A percentile compares a stretch with the other conserved stretches of the same genome.
These are phyloP conservation scores for Galemys pyrenaicus DNA, from an alignment of 2,113 vertebrate species.

Conservation along the genomic window DNA sequence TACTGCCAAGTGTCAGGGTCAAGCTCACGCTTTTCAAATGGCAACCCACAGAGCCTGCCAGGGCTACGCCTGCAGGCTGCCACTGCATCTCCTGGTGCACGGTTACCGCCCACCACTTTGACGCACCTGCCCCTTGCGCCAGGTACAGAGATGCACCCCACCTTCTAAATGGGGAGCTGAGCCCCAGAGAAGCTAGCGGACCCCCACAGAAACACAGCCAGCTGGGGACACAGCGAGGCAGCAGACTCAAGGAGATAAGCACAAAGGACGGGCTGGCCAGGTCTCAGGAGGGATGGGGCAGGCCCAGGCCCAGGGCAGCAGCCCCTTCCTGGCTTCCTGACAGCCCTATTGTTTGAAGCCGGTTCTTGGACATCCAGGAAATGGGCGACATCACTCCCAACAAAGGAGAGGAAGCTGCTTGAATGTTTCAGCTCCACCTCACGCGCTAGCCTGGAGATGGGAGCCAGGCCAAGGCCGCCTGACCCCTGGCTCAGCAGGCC, in stretches of 20 bases:
- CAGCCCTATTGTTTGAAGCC: slow-evolving; percentile 78
- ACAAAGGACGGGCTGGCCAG: slow-evolving; percentile 58
- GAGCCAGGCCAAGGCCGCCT: slow-evolving; percentile 68
- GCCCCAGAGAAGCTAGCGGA: slow-evolving; percentile 13
- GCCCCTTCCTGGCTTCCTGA: slow-evolving; percentile 82
- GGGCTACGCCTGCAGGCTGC: neutral
- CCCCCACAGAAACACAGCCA: neutral
- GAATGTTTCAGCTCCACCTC: slow-evolving; percentile 78
- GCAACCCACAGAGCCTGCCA: neutral
- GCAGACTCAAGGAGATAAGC: slow-evolving; percentile 70
- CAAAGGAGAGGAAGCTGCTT: slow-evolving; percentile 81
- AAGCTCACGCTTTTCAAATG: no score
- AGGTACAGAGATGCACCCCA: neutral
- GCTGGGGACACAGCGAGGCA: slow-evolving; percentile 20
- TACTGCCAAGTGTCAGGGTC: neutral
- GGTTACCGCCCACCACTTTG: neutral
- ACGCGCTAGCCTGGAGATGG: slow-evolving; percentile 63
- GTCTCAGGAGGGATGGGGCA: slow-evolving; percentile 78
- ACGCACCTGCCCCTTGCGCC: neutral
- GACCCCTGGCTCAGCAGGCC: slow-evolving; percentile 54
- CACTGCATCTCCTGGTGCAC: no score
- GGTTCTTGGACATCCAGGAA: slow-evolving; percentile 81
- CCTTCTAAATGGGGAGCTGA: neutral
- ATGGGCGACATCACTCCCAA: slow-evolving; percentile 81
- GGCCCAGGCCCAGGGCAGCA: slow-evolving; percentile 69